Percentiles rank a stretch among this genome's conserved stretches.
These are phyloP conservation scores for Chlorodrepanis virens DNA, from an alignment of 2,113 vertebrate genomes.

Conservation along the genomic window DNA sequence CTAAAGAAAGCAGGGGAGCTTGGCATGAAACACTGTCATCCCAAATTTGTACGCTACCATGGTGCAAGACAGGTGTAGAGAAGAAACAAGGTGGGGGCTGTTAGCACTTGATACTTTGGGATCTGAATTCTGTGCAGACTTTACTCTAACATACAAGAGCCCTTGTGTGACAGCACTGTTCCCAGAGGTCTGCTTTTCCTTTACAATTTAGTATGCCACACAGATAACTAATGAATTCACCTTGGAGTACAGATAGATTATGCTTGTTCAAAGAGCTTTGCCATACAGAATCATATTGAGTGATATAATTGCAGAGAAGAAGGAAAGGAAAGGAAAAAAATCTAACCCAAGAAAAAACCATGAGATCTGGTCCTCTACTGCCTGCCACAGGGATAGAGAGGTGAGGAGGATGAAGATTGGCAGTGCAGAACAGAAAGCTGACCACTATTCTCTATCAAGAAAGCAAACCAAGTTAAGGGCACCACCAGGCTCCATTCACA, in stretches of 20 bases:
- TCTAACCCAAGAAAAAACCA: background rate
- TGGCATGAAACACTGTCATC: background rate
- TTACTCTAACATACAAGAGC: background rate
- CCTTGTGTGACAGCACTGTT: background rate
- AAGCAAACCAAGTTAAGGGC: background rate
- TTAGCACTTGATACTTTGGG: background rate
- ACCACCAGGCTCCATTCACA: background rate
- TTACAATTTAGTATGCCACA: background rate
- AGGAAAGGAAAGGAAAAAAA: background rate
- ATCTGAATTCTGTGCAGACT: background rate
- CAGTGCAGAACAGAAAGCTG: background rate
- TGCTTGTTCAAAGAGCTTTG: background rate
- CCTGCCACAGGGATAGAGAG: background rate
- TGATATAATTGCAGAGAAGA: background rate
- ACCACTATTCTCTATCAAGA: background rate
- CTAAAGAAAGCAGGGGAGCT: background rate
- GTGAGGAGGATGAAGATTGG: background rate
- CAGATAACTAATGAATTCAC: background rate
- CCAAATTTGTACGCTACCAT: background rate
- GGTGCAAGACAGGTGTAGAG: background rate
- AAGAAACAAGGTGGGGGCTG: background rate
- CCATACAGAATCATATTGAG: background rate
- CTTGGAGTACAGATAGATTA: background rate
- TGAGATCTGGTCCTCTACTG: background rate
- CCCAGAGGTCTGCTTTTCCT: background rate